Conservation (phyloP, 2,113 vertebrate species). For the Oenanthe oenanthe region DNA sequence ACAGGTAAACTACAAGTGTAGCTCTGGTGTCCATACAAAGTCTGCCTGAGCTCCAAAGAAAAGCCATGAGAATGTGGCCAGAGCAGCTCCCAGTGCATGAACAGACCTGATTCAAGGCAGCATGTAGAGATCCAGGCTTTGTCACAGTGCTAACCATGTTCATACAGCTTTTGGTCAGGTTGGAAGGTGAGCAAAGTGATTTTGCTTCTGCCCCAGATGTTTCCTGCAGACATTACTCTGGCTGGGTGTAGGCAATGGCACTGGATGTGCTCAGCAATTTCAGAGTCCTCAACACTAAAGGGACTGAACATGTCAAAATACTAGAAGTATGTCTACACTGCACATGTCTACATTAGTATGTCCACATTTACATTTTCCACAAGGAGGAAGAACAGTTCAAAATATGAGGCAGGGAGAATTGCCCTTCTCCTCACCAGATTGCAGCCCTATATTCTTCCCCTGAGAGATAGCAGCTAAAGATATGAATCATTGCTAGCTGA, state of each 20-base stretch:
- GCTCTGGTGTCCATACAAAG: background rate
- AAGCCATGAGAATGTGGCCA: background rate
- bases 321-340: background rate
- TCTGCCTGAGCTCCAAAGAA: background rate
- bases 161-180: background rate
- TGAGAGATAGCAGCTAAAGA: slow-evolving; percentile 1
- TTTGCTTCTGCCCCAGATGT: background rate
- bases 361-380: background rate
- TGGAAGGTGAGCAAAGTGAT: slow-evolving; percentile 18
- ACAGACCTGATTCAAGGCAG: background rate
- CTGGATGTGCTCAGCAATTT: background rate
- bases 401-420: background rate
- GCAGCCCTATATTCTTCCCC: slow-evolving; percentile 43
- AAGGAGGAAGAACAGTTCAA: background rate
- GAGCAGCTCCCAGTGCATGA: background rate
- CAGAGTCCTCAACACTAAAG: background rate
- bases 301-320: background rate
- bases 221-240: background rate
- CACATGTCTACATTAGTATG: background rate
- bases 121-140: background rate
- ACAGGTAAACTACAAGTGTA: background rate
- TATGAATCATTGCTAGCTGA: background rate
- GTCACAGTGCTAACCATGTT: slow-evolving; percentile 42
- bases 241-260: background rate
- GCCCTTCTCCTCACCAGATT: background rate